These are phyloP conservation scores for Phodopus roborovskii DNA, from an alignment of 2,113 vertebrate species.

Conservation along the genomic window DNA sequence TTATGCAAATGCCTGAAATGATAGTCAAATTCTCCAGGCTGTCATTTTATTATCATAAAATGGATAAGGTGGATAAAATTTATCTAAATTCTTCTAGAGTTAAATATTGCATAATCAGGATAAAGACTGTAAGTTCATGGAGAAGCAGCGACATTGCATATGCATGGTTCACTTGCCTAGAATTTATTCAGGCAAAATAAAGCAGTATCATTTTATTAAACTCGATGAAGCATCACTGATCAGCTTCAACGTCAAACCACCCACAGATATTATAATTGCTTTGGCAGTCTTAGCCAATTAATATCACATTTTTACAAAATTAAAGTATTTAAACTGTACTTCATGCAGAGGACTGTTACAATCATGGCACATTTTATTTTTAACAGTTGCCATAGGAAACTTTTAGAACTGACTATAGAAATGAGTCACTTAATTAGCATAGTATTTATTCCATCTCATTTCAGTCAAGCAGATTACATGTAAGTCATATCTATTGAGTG, in stretches of 20 bases:
- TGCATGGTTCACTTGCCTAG: slow-evolving; percentile 72
- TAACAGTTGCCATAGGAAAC: slow-evolving; percentile 79
- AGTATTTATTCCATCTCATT: slow-evolving; percentile 58
- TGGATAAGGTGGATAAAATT: background rate
- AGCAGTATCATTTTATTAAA: slow-evolving; percentile 70
- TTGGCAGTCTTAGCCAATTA: slow-evolving; percentile 82
- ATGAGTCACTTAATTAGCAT: slow-evolving; percentile 53
- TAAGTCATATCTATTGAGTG: background rate
- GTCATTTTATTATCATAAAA: slow-evolving; percentile 29
- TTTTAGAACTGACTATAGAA: slow-evolving; percentile 53
- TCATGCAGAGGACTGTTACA: slow-evolving; percentile 62
- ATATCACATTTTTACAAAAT: slow-evolving; percentile 75
- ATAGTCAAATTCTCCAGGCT: background rate
- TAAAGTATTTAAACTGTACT: slow-evolving; percentile 74
- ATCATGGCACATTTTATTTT: slow-evolving; percentile 69
- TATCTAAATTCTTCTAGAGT: background rate
- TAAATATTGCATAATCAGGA: background rate
- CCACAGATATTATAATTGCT: slow-evolving; percentile 81
- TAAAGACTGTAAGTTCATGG: background rate
- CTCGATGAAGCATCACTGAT: slow-evolving; percentile 77
- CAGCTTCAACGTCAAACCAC: slow-evolving; percentile 76
- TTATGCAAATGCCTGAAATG: slow-evolving; percentile 41
- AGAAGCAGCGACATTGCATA: slow-evolving; percentile 54
- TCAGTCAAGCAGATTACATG: background rate
- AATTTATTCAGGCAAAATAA: slow-evolving; percentile 70